phyloP scores from a whole-genome alignment of 2,888 invertebrate genomes.

The Hyalella azteca region DNA sequence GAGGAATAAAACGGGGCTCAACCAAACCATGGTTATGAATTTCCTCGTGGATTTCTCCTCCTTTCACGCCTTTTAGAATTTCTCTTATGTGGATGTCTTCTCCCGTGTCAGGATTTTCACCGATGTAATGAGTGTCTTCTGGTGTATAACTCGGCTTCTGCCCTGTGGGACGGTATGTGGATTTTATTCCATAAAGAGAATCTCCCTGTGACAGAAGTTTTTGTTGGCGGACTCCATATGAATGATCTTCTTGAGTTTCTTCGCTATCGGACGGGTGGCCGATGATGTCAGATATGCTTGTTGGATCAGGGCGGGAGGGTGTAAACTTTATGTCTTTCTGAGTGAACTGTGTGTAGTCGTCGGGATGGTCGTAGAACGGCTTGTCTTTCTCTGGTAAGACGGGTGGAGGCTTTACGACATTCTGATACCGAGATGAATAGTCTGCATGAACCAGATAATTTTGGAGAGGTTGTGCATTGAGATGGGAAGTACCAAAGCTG shows the following conservation, averaged over 20 bases:
- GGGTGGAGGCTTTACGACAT: neutral
- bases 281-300: conserved; percentile 31
- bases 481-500: neutral
- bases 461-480: neutral
- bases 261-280: neutral
- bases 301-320: conserved; percentile 11
- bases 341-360: neutral
- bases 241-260: neutral
- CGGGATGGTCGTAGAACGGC: neutral
- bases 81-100: conserved; percentile 22
- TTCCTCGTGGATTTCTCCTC: conserved; percentile 25
- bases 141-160: too few relatives aligned
- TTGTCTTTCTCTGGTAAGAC: neutral
- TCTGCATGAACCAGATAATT: neutral
- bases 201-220: neutral
- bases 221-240: neutral
- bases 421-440: neutral
- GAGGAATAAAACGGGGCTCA: neutral
- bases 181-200: conserved; percentile 6
- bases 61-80: conserved; percentile 19
- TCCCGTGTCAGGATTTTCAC: neutral
- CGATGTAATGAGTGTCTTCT: neutral
- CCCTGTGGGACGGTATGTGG: neutral
- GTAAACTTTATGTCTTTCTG: neutral
- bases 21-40: conserved; percentile 11